A percentile compares a stretch with the other conserved stretches of the same genome.
Evolutionary conservation across 1,140 invertebrate genomes (phyloP).

Genomic region (Palaemon carinicauda): DNA sequence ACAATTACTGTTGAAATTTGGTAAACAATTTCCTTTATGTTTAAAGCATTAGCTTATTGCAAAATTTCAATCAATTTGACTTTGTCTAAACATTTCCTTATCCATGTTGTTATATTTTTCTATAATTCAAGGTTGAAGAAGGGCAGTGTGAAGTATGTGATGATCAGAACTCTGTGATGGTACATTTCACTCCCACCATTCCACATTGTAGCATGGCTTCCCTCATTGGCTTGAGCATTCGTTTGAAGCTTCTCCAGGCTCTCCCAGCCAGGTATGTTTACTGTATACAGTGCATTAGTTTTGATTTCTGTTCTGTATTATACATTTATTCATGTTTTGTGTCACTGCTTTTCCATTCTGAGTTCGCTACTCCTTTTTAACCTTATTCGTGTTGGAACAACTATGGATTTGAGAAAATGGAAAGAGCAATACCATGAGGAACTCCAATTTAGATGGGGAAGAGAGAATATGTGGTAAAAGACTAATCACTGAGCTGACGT

Average conservation of each 20-base stretch:
- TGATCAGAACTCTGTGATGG: constrained; percentile 72
- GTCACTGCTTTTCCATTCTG: neutral
- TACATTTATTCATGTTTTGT: neutral
- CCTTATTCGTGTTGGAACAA: neutral
- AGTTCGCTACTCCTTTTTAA: neutral
- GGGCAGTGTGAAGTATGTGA: constrained; percentile 48
- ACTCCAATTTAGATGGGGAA: too few species aligned
- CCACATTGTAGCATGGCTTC: constrained; percentile 99
- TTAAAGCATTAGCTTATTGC: too few species aligned
- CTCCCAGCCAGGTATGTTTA: constrained; percentile 72
- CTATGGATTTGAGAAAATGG: too few species aligned
- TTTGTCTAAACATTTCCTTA: neutral
- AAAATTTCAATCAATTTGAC: too few species aligned
- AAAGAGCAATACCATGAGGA: too few species aligned
- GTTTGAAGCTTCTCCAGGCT: constrained; percentile 87
- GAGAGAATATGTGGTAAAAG: too few species aligned
- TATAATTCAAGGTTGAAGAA: constrained; percentile 33
- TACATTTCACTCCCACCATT: constrained; percentile 96
- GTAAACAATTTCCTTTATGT: too few species aligned
- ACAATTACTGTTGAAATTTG: too few species aligned
- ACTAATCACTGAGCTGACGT: too few species aligned
- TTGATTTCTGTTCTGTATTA: neutral
- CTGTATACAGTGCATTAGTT: constrained; percentile 61
- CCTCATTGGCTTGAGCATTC: constrained; percentile 87
- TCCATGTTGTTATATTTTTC: neutral